Conservation (phyloP, 2,888 invertebrate species). For the Cosmopolites sordidus region DNA sequence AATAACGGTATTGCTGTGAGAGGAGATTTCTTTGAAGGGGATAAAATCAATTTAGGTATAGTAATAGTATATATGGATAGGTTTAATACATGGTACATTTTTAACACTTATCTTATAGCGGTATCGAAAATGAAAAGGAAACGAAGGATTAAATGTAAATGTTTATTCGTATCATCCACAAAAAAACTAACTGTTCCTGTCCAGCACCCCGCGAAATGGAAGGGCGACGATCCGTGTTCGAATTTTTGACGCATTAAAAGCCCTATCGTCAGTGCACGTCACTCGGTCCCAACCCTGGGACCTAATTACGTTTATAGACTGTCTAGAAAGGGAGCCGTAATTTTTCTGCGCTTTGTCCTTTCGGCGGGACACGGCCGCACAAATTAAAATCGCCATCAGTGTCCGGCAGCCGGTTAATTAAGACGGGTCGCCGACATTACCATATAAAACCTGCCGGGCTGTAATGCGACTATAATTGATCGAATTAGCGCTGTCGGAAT, state of each 20-base stretch:
- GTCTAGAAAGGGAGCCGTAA: conserved; percentile 12
- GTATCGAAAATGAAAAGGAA: too few species aligned
- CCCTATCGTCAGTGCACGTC: background rate
- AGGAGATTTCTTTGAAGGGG: too few species aligned
- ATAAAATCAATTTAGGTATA: too few species aligned
- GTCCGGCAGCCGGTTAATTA: conserved; percentile 21
- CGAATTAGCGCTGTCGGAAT: conserved; percentile 23
- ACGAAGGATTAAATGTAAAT: too few species aligned
- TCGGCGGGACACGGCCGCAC: conserved; percentile 11
- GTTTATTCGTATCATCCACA: too few species aligned
- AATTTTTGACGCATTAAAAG: background rate
- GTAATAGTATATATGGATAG: too few species aligned
- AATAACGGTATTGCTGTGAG: too few species aligned
- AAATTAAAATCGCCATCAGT: conserved; percentile 25
- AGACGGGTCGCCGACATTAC: conserved; percentile 20
- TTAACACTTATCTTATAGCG: too few species aligned
- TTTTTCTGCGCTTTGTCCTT: conserved; percentile 21
- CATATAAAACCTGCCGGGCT: conserved; percentile 23
- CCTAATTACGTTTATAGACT: background rate
- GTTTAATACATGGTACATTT: too few species aligned
- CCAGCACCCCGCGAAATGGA: background rate
- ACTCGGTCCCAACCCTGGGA: background rate
- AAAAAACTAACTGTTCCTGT: too few species aligned
- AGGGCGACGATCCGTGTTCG: background rate
- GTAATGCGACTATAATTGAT: conserved; percentile 26